phyloP scores from a whole-genome alignment of 2,797 vertebrate genomes.

The Crocodylus rhombifer region DNA sequence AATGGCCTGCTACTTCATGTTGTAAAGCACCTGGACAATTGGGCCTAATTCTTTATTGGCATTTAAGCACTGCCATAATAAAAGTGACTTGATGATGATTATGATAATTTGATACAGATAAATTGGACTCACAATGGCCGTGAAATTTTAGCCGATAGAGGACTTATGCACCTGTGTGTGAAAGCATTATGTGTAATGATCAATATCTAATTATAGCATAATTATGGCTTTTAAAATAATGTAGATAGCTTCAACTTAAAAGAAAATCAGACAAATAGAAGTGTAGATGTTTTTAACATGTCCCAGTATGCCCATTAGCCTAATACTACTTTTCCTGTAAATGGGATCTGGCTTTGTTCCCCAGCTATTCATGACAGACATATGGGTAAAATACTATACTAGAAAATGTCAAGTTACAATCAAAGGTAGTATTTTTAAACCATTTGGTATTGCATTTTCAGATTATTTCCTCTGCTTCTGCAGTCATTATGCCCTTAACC shows the following conservation, averaged over 20 bases:
- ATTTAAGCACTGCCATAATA: not conserved
- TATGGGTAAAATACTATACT: not conserved
- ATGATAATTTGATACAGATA: not conserved
- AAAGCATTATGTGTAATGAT: constrained; percentile 40
- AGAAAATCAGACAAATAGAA: not conserved
- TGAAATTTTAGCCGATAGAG: not conserved
- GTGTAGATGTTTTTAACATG: not conserved
- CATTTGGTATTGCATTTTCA: constrained; percentile 35
- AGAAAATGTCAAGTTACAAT: constrained; percentile 24
- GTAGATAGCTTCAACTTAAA: constrained; percentile 10
- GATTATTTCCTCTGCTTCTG: not conserved
- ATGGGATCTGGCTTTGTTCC: not conserved
- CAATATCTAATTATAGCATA: constrained; percentile 40
- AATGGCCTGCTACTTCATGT: not conserved
- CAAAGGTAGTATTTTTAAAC: constrained; percentile 17
- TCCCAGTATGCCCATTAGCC: constrained; percentile 4
- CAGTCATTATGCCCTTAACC: constrained; percentile 5
- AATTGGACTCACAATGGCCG: not conserved
- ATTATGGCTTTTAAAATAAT: constrained; percentile 33
- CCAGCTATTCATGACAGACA: not conserved
- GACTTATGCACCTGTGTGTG: not conserved
- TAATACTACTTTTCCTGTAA: constrained; percentile 25
- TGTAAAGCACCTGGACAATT: not conserved
- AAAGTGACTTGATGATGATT: not conserved
- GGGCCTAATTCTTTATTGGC: not conserved